Evolutionary conservation across 30 jellyfish, hydroid and myxozoan species (phyloP).

Genomic region (Chrysaora quinquecirrha): DNA sequence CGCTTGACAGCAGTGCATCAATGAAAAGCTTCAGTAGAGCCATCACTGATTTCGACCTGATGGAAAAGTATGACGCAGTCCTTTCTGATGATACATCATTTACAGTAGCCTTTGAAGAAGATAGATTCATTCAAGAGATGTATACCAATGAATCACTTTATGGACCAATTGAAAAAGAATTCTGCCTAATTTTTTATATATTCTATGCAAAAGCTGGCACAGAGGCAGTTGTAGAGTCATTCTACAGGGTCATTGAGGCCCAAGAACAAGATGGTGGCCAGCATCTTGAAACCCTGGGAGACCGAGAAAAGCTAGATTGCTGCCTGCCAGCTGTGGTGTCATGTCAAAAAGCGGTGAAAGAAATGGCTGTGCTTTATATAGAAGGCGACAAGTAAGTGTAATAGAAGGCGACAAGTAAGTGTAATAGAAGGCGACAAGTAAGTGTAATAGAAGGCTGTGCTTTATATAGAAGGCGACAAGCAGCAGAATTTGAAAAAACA

Average conservation of each 20-base stretch:
- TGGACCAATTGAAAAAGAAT: neutral
- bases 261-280: constrained; percentile 30
- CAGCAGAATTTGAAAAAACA: neutral
- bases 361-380: no score
- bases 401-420: no score
- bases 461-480: constrained; percentile 32
- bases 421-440: no score
- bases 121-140: neutral
- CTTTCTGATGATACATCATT: neutral
- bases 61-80: neutral
- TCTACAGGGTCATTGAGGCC: neutral
- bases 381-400: no score
- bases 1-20: neutral
- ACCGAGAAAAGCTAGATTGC: no score
- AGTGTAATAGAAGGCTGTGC: no score
- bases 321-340: no score
- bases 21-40: no score
- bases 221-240: neutral
- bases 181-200: neutral
- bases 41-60: neutral
- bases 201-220: neutral
- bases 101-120: neutral
- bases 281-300: neutral
- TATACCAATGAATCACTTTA: neutral
- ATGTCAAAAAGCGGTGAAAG: no score